These are phyloP conservation scores for Heterodera filipjevi DNA, from an alignment of 2,888 invertebrate genomes.

Conservation along the genomic window DNA sequence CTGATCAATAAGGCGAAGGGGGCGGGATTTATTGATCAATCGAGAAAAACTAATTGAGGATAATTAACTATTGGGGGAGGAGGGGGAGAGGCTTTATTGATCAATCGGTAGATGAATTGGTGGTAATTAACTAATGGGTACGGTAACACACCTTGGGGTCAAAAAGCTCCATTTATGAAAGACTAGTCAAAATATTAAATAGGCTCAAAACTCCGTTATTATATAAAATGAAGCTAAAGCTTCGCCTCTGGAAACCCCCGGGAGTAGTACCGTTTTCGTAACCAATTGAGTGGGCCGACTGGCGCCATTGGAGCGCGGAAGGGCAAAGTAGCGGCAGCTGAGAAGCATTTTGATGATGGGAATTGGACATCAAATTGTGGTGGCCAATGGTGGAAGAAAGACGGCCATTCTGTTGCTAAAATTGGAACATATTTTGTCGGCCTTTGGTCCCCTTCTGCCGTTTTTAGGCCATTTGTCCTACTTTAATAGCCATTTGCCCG, in stretches of 20 bases:
- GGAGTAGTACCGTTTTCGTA: slow-evolving; percentile 54
- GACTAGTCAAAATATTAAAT: too few relatives aligned
- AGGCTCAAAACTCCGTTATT: too few relatives aligned
- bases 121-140: too few relatives aligned
- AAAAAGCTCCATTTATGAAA: too few relatives aligned
- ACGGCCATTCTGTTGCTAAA: not conserved
- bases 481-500: too few relatives aligned
- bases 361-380: not conserved
- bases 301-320: slow-evolving; percentile 40
- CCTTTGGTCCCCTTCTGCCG: not conserved
- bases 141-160: too few relatives aligned
- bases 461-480: too few relatives aligned
- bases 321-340: not conserved
- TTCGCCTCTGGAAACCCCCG: too few relatives aligned
- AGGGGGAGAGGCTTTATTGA: not conserved
- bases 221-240: too few relatives aligned
- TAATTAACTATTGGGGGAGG: not conserved
- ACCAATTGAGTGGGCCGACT: slow-evolving; percentile 62
- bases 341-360: not conserved
- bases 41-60: not conserved
- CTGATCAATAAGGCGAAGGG: not conserved
- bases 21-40: not conserved
- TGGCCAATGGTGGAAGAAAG: not conserved
- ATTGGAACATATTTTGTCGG: not conserved
- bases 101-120: too few relatives aligned